Percentiles rank a stretch among this genome's conserved stretches.
phyloP scores from a whole-genome alignment of 2,888 invertebrate species.

The Adela reaumurella region DNA sequence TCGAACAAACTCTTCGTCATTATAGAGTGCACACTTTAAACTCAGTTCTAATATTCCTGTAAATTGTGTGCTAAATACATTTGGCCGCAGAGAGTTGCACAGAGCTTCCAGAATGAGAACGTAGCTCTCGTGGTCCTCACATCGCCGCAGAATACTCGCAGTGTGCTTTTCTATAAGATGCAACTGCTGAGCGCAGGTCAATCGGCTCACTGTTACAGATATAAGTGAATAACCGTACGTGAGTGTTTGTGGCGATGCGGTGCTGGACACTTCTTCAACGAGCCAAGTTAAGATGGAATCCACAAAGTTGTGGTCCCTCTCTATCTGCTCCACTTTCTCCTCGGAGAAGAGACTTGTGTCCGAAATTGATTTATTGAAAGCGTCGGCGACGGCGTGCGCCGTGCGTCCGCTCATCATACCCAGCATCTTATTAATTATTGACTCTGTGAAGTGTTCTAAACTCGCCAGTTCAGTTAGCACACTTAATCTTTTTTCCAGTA shows the following conservation, averaged over 20 bases:
- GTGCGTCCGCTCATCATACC: constrained; percentile 26
- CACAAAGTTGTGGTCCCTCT: constrained; percentile 40
- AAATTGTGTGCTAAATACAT: constrained; percentile 26
- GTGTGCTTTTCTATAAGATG: constrained; percentile 25
- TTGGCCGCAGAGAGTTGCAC: constrained; percentile 41
- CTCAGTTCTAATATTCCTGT: constrained; percentile 32
- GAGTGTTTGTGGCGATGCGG: constrained; percentile 20
- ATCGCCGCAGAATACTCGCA: constrained; percentile 22
- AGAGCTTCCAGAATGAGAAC: constrained; percentile 49
- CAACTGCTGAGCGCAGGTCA: constrained; percentile 30
- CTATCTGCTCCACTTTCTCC: constrained; percentile 35
- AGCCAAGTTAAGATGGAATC: constrained; percentile 37
- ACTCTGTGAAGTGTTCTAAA: constrained; percentile 43
- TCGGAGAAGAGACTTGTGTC: constrained; percentile 27
- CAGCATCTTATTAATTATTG: constrained; percentile 40
- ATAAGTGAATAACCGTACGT: constrained; percentile 29
- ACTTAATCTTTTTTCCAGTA: constrained; percentile 35
- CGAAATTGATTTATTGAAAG: constrained; percentile 30
- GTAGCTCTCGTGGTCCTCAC: constrained; percentile 23
- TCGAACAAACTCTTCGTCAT: constrained; percentile 26
- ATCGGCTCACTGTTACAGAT: constrained; percentile 31
- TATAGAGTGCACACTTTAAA: constrained; percentile 28
- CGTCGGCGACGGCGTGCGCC: constrained; percentile 30
- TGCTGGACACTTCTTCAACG: constrained; percentile 23
- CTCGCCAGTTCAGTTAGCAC: constrained; percentile 42